phyloP scores from a whole-genome alignment of 2,113 vertebrate species.

The Acanthisitta chloris region DNA sequence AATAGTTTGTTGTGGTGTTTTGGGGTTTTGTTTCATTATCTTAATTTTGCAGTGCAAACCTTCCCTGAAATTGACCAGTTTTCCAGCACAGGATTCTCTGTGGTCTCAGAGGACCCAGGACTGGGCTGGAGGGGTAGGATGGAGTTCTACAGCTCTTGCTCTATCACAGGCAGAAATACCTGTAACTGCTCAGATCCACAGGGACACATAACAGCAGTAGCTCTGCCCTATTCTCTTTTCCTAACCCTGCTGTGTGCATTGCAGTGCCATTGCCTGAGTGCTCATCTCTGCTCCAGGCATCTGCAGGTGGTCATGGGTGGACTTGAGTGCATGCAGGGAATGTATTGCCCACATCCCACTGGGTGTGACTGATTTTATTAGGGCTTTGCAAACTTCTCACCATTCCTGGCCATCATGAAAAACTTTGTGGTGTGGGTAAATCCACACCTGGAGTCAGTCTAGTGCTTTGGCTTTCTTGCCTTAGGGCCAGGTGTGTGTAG shows the following conservation, averaged over 20 bases:
- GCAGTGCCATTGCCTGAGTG: neutral
- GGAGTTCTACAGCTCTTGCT: neutral
- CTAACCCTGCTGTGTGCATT: fast-evolving
- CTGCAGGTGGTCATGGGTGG: fast-evolving
- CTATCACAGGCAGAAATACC: neutral
- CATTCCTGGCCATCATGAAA: neutral
- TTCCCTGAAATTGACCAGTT: neutral
- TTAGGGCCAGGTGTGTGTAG: neutral
- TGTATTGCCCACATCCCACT: fast-evolving
- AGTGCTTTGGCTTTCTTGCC: neutral
- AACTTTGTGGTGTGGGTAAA: neutral
- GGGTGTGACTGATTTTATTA: neutral
- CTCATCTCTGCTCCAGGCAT: neutral
- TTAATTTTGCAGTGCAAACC: neutral
- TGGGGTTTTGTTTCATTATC: neutral
- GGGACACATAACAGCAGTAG: neutral
- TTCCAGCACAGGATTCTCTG: neutral
- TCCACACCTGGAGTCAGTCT: neutral
- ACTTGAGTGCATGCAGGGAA: fast-evolving
- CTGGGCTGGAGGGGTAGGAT: neutral
- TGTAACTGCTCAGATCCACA: neutral
- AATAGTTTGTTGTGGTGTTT: fast-evolving
- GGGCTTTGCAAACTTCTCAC: neutral
- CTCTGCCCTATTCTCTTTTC: neutral
- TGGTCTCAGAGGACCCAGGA: neutral